phyloP scores from a whole-genome alignment of 2,888 invertebrate genomes.

The Phymatocera aterrima region DNA sequence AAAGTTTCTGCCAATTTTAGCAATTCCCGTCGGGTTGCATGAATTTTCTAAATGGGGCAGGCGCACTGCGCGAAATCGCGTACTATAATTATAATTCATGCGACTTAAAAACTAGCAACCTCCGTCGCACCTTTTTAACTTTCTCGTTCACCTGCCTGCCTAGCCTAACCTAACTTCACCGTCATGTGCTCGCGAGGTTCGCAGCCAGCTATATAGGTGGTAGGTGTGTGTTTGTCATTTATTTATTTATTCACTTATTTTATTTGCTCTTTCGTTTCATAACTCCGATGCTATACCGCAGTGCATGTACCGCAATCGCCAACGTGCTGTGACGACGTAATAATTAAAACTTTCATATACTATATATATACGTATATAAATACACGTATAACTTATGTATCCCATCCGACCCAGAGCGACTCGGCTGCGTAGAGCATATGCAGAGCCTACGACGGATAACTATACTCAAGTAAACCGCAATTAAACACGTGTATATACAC shows the following conservation, averaged over 20 bases:
- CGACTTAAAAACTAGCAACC: slow-evolving; percentile 40
- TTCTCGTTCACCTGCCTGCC: slow-evolving; percentile 29
- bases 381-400: too few species aligned
- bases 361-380: too few species aligned
- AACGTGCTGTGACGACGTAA: slow-evolving; percentile 27
- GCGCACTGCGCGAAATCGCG: too few species aligned
- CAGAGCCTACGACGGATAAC: slow-evolving; percentile 17
- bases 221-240: background rate
- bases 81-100: slow-evolving; percentile 63
- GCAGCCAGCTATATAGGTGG: background rate
- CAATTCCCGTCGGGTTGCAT: slow-evolving; percentile 54
- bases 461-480: slow-evolving; percentile 20
- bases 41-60: slow-evolving; percentile 52
- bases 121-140: slow-evolving; percentile 33
- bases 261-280: background rate
- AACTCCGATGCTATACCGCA: background rate
- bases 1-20: slow-evolving; percentile 65
- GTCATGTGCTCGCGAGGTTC: too few species aligned
- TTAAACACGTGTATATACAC: slow-evolving; percentile 18
- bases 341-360: slow-evolving; percentile 44
- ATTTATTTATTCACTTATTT: background rate
- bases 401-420: background rate
- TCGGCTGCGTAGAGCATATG: too few species aligned
- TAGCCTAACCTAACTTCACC: background rate
- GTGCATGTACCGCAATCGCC: background rate